Percentiles rank a stretch among this genome's conserved stretches.
These are phyloP conservation scores for Busseola fusca DNA, from an alignment of 2,888 invertebrate species.

Conservation along the genomic window DNA sequence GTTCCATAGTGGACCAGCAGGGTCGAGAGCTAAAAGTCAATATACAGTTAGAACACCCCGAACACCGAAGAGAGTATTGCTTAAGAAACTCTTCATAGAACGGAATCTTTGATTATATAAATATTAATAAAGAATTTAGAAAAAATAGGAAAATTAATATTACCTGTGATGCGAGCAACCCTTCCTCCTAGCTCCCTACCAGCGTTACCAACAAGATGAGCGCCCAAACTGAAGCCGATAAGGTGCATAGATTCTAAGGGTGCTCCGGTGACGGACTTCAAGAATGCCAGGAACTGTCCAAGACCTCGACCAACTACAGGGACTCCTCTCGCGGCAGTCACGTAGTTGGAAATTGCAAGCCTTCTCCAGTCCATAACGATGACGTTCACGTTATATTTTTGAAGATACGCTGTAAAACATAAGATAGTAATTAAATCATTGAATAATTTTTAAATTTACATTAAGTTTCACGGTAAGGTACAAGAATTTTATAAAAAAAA, in stretches of 20 bases:
- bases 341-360: slow-evolving; percentile 71
- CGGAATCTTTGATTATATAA: neutral
- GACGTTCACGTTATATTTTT: slow-evolving; percentile 45
- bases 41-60: neutral
- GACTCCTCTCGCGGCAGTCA: slow-evolving; percentile 74
- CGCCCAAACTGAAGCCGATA: slow-evolving; percentile 86
- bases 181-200: slow-evolving; percentile 75
- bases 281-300: slow-evolving; percentile 79
- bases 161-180: slow-evolving; percentile 79
- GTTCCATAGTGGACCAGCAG: slow-evolving; percentile 78
- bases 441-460: no score
- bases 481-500: neutral
- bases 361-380: slow-evolving; percentile 76
- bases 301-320: slow-evolving; percentile 79
- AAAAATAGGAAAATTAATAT: neutral
- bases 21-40: slow-evolving; percentile 72
- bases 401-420: slow-evolving; percentile 32
- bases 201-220: slow-evolving; percentile 82
- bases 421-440: neutral
- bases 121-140: neutral
- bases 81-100: neutral
- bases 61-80: neutral
- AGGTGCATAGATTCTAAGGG: slow-evolving; percentile 76
- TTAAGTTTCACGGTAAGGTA: no score
- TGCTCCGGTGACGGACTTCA: slow-evolving; percentile 70